Evolutionary conservation across 2,797 vertebrate species (phyloP), one percentile per base, ranked within the genome.

Genomic region (Novumbra hubbsi): DNA sequence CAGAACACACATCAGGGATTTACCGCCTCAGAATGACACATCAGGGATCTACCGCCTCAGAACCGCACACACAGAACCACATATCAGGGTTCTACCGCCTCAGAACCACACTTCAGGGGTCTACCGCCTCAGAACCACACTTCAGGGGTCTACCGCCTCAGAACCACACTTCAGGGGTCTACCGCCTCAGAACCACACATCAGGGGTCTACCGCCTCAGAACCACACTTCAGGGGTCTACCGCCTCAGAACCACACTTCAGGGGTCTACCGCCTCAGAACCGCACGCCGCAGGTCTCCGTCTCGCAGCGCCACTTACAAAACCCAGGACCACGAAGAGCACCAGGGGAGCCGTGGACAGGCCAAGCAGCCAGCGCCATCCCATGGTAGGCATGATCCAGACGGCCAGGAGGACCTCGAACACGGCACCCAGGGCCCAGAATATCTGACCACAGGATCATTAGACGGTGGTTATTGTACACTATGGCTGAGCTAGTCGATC

Each of bases 281-380:
- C 2, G 8, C 4, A 38, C 34, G 8, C 8, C 2, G 60, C 27
- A 63, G 24, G 60, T 52, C 15, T 34, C 27, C 5, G n/a, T 17
- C 11, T 6, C 7, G 27, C 8, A 11, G 60, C n/a, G 14, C 14
- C 89, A 95, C 96, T 84, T 92, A 97, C 97, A 81, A 92, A 95
- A n/a, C 92, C 95, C 19, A 96, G 86, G 85, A 87, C 78, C 4
- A 95, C 80, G 5, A 97, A 98, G 30, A 97, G 68, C 32, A 93
- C 80, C 3, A 95, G 84, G 0, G 96, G 96, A 34, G 94, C 50
- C 0, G 93, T 89, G 0, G 97, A 97, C 6, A 98, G 85, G 63
- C 92, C 82, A 12, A 97, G 95, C 72, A 97, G 91, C 96, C 96
- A 97, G n/a, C 94, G 94, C 95, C 96, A 97, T 80, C 96, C 96